Base-by-base conservation (phyloP, 2,113 vertebrate genomes). In the Rhodinocichla rosea region DNA sequence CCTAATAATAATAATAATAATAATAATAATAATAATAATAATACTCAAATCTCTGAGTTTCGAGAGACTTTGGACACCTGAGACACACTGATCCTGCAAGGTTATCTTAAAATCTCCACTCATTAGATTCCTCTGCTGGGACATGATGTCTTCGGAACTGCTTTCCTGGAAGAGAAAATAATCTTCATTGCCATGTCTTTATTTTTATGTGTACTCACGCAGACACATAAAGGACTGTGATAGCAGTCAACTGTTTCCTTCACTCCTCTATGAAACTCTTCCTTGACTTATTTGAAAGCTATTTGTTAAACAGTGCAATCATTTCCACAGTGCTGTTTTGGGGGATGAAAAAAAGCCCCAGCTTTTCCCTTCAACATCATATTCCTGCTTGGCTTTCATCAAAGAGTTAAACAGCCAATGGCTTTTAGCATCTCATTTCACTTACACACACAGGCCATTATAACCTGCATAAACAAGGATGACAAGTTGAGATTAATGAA, bases 401-500 rank as follows among this genome's bases (percentile, higher is more conserved):
- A 96, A 98, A 97, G 95, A 97, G 98, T 98, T 98, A 98, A 98
- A 98, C 95, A 97, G 96, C 97, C 94, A 93, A 98, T 92, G 96
- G 95, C 96, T 98, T 98, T 98, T 97, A 98, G 83, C 92, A 95
- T 98, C 95, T 98, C 95, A 87, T 98, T 98, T 98, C 97, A 97
- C 97, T 97, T 97, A 97, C 97, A 97, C 97, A 98, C 98, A 95
- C 80, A 98, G 97, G 87, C 98, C 98, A 98, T 98, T 98, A 98
- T 98, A 98, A 98, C 98, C 98, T 98, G 98, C 98, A 98, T 99
- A 99, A 99, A 99, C 99, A 99, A 98, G 98, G 98, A 98, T 99
- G 99, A 99, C 99, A 99, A 99, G 99, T 99, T 98, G 99, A 99
- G 99, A 99, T 99, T 99, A 99, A 99, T 99, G 99, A 98, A 98